A percentile compares a stretch with the other conserved stretches of the same genome.
phyloP scores from a whole-genome alignment of 1,140 invertebrate species.

The Telenomus remus region DNA sequence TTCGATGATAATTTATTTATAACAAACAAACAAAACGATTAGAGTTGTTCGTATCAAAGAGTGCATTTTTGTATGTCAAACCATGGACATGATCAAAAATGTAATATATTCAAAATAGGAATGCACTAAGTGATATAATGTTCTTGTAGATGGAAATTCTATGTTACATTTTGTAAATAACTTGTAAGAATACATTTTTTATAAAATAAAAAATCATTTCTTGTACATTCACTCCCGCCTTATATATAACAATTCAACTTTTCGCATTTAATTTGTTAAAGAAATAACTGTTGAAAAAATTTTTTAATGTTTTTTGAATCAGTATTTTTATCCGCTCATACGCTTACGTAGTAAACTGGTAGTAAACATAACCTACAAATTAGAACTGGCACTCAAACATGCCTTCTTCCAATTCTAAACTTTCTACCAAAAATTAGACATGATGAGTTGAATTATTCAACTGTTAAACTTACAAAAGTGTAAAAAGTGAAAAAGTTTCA shows the following conservation, averaged over 20 bases:
- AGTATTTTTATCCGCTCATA: not conserved
- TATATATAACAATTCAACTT: too few species aligned
- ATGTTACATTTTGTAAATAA: conserved; percentile 57
- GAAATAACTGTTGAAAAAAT: too few species aligned
- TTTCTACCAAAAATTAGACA: too few species aligned
- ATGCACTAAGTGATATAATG: conserved; percentile 36
- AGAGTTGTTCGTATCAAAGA: conserved; percentile 13
- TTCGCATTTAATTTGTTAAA: too few species aligned
- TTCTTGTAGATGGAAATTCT: conserved; percentile 52
- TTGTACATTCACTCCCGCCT: not conserved
- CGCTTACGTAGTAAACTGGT: not conserved
- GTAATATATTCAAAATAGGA: conserved; percentile 16
- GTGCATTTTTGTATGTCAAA: conserved; percentile 26
- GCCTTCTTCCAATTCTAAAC: not conserved
- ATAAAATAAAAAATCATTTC: conserved; percentile 17
- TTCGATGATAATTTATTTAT: conserved; percentile 26
- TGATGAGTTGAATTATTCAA: too few species aligned
- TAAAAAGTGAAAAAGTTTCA: too few species aligned
- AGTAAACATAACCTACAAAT: conserved; percentile 1
- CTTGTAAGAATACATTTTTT: conserved; percentile 49
- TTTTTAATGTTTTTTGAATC: too few species aligned
- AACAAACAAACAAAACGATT: not conserved
- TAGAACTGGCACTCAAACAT: not conserved
- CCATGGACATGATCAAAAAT: conserved; percentile 11
- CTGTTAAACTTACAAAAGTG: too few species aligned